Base-by-base conservation (phyloP, 2,888 invertebrate genomes). In the Eupithecia vulgata region DNA sequence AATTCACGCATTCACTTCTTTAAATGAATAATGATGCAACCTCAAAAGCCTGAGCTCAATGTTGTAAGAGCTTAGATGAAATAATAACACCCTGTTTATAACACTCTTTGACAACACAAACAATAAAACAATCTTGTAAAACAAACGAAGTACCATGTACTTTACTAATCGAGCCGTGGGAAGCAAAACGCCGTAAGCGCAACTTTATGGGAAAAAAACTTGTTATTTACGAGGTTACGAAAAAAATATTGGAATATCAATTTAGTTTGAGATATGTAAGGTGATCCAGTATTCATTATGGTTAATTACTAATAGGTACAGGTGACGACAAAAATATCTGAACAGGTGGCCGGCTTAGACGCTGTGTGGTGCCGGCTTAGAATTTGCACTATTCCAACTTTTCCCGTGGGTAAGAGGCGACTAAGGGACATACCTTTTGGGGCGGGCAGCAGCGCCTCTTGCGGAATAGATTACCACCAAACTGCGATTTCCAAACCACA, bases 141-240 rank as follows among this genome's bases (percentile, higher is more conserved):
- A 10, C 57, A 30, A 30, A 35, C n/a, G 40, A 52, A 40, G 62
- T 67, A 35, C 57, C 30, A n/a, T n/a, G n/a, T 30, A 30, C 30
- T 30, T 15, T 30, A 68, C 48, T 61, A 21, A 65, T 30, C 48
- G 17, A 37, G 64, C 67, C 68, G 73, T 74, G 70, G 67, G 73
- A 74, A 59, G 25, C 45, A 40, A 25, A 57, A 13, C 48, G 35
- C 42, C 72, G 48, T 74, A 57, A 57, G 12, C 57, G 57, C 12
- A 57, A 57, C 57, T 57, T 71, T 70, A 72, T 76, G 75, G 61
- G 77, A 75, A 77, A 75, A n/a, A 76, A 74, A 73, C 73, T 68
- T 15, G 73, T 71, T 77, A 21, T 34, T 25, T 45, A 64, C 35
- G 15, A 57, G 35, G 61, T 71, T 74, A 62, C 67, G 74, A 74